Evolutionary conservation across 2,888 invertebrate species (phyloP).

Genomic region (Nymphalis c-album): DNA sequence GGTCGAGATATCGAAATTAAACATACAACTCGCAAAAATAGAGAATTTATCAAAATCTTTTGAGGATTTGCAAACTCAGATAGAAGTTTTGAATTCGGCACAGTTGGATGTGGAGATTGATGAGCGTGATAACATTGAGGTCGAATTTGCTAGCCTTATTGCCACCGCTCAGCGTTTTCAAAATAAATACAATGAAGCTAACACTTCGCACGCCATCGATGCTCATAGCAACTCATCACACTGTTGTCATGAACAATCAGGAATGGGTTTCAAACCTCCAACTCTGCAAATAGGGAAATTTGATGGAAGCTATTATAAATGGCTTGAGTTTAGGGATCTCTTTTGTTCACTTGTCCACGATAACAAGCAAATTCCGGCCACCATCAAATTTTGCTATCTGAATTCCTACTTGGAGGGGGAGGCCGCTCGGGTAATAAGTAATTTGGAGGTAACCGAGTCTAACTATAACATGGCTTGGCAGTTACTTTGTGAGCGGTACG

Average conservation of each 20-base stretch:
- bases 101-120: not conserved
- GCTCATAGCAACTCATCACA: no score
- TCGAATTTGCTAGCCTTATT: not conserved
- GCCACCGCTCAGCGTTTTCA: not conserved
- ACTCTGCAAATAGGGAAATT: slow-evolving; percentile 25
- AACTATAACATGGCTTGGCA: slow-evolving; percentile 40
- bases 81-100: slow-evolving; percentile 3
- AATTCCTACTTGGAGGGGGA: slow-evolving; percentile 37
- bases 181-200: no score
- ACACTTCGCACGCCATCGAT: no score
- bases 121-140: not conserved
- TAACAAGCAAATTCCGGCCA: slow-evolving; percentile 19
- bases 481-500: slow-evolving; percentile 37
- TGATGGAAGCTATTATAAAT: slow-evolving; percentile 36
- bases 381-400: slow-evolving; percentile 37
- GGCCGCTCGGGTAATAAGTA: slow-evolving; percentile 33
- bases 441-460: slow-evolving; percentile 25
- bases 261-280: no score
- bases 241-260: no score
- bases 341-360: slow-evolving; percentile 37
- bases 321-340: slow-evolving; percentile 41
- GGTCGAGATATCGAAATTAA: not conserved
- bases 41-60: not conserved
- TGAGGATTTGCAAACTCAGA: not conserved
- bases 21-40: not conserved